Evolutionary conservation across 2,113 vertebrate species (phyloP).

Genomic region (Saimiri boliviensis): DNA sequence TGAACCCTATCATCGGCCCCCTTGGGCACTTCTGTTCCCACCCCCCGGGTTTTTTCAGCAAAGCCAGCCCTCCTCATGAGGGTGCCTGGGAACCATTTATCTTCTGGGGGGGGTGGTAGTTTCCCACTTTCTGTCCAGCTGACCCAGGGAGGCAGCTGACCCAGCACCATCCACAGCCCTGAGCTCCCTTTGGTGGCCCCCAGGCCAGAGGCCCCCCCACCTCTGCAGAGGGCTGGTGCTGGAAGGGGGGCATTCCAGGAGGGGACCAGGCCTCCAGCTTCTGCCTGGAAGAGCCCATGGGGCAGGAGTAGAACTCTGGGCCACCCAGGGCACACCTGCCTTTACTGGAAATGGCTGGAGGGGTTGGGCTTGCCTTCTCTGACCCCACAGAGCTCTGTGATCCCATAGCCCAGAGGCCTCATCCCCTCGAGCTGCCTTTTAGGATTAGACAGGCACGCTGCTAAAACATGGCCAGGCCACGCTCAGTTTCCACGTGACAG

Average conservation of each 20-base stretch:
- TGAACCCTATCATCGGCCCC: not conserved
- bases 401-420: not conserved
- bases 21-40: too few species aligned
- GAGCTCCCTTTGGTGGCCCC: not conserved
- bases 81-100: not conserved
- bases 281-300: not conserved
- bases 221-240: too few species aligned
- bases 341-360: not conserved
- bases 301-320: not conserved
- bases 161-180: not conserved
- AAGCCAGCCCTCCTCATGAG: not conserved
- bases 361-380: not conserved
- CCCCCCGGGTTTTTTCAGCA: not conserved
- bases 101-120: too few species aligned
- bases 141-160: not conserved
- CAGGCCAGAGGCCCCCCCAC: not conserved
- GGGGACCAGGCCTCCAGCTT: not conserved
- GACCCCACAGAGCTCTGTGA: too few species aligned
- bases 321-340: not conserved
- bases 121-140: not conserved
- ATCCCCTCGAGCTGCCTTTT: not conserved
- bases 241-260: rapidly evolving
- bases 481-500: not conserved
- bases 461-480: rapidly evolving
- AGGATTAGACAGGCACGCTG: not conserved